These are phyloP conservation scores for Trissolcus brochymenae DNA, from an alignment of 2,888 invertebrate genomes.

Conservation along the genomic window DNA sequence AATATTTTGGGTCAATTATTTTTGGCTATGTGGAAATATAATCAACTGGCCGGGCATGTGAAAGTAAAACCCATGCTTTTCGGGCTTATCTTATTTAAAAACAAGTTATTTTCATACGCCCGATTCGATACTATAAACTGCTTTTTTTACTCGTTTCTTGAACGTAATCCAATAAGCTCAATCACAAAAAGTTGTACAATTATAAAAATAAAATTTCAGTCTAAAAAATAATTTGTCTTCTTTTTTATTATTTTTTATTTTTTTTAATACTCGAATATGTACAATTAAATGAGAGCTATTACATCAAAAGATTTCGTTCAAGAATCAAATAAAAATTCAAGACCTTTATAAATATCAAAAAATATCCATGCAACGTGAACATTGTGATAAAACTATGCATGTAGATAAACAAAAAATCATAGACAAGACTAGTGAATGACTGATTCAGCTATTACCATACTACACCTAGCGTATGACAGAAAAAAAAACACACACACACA, in stretches of 20 bases:
- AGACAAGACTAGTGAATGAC: conserved; percentile 75
- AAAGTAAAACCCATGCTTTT: conserved; percentile 5
- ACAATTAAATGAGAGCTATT: no score
- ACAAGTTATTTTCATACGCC: conserved; percentile 9
- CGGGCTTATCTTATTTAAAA: no score
- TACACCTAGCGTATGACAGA: conserved; percentile 60
- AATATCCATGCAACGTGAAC: no score
- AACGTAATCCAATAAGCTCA: conserved; percentile 13
- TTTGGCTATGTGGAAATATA: conserved; percentile 23
- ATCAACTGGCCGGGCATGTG: conserved; percentile 32
- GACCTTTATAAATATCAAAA: no score
- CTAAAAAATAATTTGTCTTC: no score
- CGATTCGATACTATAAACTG: conserved; percentile 53
- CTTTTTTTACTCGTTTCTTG: conserved; percentile 29
- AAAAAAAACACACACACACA: neutral
- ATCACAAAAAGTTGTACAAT: conserved; percentile 2
- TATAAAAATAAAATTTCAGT: no score
- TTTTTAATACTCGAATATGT: no score
- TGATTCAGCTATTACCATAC: conserved; percentile 71
- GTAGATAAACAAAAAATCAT: conserved; percentile 57
- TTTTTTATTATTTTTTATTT: no score
- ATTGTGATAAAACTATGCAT: conserved; percentile 52
- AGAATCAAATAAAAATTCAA: no score
- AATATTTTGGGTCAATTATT: neutral
- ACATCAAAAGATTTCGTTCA: no score